A percentile compares a stretch with the other conserved stretches of the same genome.
Evolutionary conservation across 2,113 vertebrate genomes (phyloP).

Genomic region (Colossoma macropomum): DNA sequence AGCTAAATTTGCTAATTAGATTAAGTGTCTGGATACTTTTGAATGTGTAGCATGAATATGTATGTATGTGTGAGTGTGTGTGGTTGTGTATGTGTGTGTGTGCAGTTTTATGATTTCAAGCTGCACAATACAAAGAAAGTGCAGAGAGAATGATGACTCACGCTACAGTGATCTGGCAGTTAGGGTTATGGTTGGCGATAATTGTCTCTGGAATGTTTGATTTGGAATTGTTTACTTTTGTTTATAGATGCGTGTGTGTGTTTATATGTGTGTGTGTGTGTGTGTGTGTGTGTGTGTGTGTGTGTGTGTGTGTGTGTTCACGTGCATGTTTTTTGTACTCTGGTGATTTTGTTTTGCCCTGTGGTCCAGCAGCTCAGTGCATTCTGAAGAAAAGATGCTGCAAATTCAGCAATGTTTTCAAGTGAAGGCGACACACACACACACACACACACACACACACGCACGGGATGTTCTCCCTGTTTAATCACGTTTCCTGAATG

Average conservation of each 20-base stretch:
- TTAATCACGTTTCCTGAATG: constrained; percentile 38
- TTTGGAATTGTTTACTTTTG: constrained; percentile 34
- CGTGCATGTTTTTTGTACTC: neutral
- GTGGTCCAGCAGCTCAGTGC: neutral
- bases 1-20: no score
- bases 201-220: constrained; percentile 2
- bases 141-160: neutral
- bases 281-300: neutral
- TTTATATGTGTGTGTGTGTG: neutral
- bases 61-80: no score
- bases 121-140: neutral
- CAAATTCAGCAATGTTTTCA: no score
- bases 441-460: neutral
- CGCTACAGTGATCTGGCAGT: neutral
- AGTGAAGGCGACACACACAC: neutral
- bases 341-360: neutral
- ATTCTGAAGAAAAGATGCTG: no score
- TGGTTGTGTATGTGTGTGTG: neutral
- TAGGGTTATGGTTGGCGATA: neutral
- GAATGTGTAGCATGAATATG: no score
- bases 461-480: neutral
- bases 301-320: no score
- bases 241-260: neutral
- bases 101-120: no score
- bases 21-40: no score